Evolutionary conservation across 2,888 invertebrate species (phyloP), one percentile per base, ranked within the genome.

Genomic region (Nemurella pictetii): DNA sequence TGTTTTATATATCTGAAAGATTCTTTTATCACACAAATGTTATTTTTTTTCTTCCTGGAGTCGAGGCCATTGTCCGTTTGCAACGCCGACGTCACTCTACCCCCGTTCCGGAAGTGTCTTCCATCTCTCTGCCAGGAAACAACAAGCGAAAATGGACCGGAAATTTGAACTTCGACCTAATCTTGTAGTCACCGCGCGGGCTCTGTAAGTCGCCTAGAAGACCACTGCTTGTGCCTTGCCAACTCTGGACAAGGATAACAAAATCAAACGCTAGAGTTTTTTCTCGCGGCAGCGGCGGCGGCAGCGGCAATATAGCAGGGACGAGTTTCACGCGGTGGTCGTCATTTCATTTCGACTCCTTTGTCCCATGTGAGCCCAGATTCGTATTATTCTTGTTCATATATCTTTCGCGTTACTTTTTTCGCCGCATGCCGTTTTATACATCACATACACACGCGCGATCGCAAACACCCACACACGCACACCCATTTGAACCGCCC

Each of bases 131-230:
- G 25, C 35, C 26, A 30, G 80, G 30, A 80, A 82, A 82, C 82
- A 82, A 27, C 82, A 55, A 55, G 75, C 36, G 32, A 77, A 55
- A 83, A 77, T 82, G 77, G 83, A 85, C 77, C 82, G 85, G 83
- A 83, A 85, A 85, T 85, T 85, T 85, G 85, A 85, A 83, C 82
- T 85, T 28, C 35, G 77, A 28, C 77, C 75, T 83, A 85, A 83
- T 83, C 85, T 72, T 26, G 55, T 73, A 72, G 82, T 36, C 82
- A 55, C 27, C 82, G 82, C 82, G 72, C 27, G 55, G 55, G 55
- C 55, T 55, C 55, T 55, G 55, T 20, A 55, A 55, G 20, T 12
- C 15, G 15, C 20, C 9, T 55, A 20, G 20, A 55, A 55, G 55
- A 20, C 15, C 55, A 55, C 55, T 55, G 20, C 55, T n/a, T 20